These are phyloP conservation scores for Oceanites oceanicus DNA, from an alignment of 2,113 vertebrate species.

Conservation along the genomic window DNA sequence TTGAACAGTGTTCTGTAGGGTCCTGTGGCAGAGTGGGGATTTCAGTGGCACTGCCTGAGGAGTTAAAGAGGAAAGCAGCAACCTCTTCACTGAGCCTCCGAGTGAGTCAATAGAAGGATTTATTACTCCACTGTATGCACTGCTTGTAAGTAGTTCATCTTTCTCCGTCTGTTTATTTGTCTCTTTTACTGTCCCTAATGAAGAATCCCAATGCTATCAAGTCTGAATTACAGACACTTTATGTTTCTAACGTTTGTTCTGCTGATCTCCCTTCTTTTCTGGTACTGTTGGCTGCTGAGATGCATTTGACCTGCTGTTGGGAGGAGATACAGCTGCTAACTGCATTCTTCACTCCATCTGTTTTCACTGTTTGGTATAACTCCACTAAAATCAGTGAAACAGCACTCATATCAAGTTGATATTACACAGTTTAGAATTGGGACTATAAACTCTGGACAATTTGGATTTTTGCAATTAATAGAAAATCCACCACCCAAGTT, in stretches of 20 bases:
- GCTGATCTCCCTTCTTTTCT: constrained; percentile 31
- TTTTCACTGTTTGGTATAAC: background rate
- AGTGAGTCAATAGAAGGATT: background rate
- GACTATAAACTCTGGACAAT: background rate
- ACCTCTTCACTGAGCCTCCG: background rate
- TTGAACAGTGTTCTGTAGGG: background rate
- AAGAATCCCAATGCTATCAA: constrained; percentile 25
- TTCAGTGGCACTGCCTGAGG: background rate
- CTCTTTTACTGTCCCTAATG: constrained; percentile 34
- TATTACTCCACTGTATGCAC: background rate
- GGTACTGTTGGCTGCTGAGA: constrained; percentile 1
- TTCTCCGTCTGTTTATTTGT: constrained; percentile 38
- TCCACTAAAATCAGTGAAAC: background rate
- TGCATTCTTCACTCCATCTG: constrained; percentile 20
- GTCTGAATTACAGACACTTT: constrained; percentile 1
- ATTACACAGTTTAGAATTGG: background rate
- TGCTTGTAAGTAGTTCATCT: background rate
- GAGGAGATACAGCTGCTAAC: constrained; percentile 42
- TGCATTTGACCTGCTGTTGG: constrained; percentile 10
- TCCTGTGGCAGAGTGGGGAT: background rate
- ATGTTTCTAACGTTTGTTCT: constrained; percentile 17
- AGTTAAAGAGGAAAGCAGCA: background rate
- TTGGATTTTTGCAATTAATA: constrained; percentile 6
- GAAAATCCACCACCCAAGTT: background rate
- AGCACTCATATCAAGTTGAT: background rate